phyloP scores from a whole-genome alignment of 2,797 vertebrate species.

The Adrianichthys oophorus region DNA sequence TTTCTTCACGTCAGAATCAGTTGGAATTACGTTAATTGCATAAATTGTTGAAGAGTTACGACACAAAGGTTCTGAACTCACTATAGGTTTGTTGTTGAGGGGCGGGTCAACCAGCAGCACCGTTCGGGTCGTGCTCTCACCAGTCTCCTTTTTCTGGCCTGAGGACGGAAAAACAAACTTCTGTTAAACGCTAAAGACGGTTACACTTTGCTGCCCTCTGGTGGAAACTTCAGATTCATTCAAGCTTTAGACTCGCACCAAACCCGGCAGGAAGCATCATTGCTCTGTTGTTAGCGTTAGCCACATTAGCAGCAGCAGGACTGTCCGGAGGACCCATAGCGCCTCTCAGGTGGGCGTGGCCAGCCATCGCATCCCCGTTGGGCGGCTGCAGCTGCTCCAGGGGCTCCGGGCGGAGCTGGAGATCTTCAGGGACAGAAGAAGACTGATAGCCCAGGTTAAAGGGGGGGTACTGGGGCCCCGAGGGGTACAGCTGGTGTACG shows the following conservation, averaged over 20 bases:
- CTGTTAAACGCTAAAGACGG: neutral
- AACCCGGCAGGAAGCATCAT: conserved; percentile 1
- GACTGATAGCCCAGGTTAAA: conserved; percentile 31
- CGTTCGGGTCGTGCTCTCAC: conserved; percentile 5
- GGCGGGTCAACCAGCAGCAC: conserved; percentile 55
- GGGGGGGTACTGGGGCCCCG: conserved; percentile 12
- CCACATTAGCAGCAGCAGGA: neutral
- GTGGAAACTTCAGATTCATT: no score
- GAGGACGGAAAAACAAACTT: neutral
- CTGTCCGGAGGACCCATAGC: conserved; percentile 16
- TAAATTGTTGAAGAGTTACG: no score
- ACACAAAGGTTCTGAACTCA: conserved; percentile 10
- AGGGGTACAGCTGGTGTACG: conserved; percentile 22
- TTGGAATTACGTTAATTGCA: no score
- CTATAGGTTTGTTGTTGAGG: conserved; percentile 46
- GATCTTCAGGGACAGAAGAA: conserved; percentile 8
- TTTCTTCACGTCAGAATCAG: no score
- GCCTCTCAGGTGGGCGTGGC: conserved; percentile 3
- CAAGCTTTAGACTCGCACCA: conserved; percentile 2
- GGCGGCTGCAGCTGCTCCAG: conserved; percentile 37
- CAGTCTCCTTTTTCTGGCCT: conserved; percentile 33
- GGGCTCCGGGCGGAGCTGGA: conserved; percentile 23
- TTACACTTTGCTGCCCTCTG: no score
- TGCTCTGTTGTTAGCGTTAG: conserved; percentile 6
- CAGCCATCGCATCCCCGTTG: conserved; percentile 4